A percentile compares a stretch with the other conserved stretches of the same genome.
These are phyloP conservation scores for Philaethria dido DNA, from an alignment of 2,888 invertebrate genomes.

Conservation along the genomic window DNA sequence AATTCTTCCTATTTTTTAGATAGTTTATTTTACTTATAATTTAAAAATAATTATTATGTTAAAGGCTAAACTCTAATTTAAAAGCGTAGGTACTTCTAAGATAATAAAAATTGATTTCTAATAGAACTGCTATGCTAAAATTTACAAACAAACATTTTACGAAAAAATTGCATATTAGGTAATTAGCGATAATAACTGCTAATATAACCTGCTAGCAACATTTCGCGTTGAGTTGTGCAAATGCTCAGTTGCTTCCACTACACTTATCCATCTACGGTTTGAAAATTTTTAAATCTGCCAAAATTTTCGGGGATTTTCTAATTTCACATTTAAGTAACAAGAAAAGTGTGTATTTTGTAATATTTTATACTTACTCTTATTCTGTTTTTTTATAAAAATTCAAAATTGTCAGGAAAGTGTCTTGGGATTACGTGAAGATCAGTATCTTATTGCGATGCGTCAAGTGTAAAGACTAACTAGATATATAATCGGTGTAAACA, in stretches of 20 bases:
- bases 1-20: too few species aligned
- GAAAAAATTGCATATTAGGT: constrained; percentile 11
- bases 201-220: constrained; percentile 8
- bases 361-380: not conserved
- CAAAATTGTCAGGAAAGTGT: not conserved
- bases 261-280: not conserved
- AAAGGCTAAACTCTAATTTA: not conserved
- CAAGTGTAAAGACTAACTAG: constrained; percentile 38
- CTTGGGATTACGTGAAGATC: not conserved
- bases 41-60: too few species aligned
- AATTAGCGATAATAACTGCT: constrained; percentile 22
- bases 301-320: too few species aligned
- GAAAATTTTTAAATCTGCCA: not conserved
- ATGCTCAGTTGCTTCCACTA: constrained; percentile 15
- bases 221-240: constrained; percentile 15
- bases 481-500: constrained; percentile 52
- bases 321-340: too few species aligned
- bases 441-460: constrained; percentile 14
- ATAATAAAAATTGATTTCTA: not conserved
- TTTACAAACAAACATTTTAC: not conserved
- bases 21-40: too few species aligned
- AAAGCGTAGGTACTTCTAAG: not conserved
- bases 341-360: not conserved
- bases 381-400: not conserved
- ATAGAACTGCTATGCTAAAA: not conserved